Base-by-base conservation (phyloP, 2,113 vertebrate species). In the Poeciliopsis prolifica region DNA sequence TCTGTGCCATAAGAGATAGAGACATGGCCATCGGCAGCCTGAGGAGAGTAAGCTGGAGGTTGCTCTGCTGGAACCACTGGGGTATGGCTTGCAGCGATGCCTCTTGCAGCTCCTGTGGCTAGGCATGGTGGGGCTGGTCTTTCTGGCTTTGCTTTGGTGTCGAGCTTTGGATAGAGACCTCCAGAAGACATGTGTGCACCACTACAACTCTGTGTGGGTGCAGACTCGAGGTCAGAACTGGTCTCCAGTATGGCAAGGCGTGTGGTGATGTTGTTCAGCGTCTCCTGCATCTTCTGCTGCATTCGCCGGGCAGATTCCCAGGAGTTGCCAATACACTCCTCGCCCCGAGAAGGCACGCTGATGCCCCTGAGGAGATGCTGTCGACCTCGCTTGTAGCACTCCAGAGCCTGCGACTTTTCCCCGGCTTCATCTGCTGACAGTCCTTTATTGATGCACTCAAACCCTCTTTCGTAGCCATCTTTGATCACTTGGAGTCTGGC, bases 251-350 rank as follows among this genome's bases (percentile, higher is more conserved):
- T 90, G 33, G 93, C 75, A 0, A 99, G 87, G 28, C 98, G 94
- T 26, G 96, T 84, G 0, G 83, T 95, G 68, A 99, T 98, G 0
- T 98, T 99, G 83, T 92, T 94, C 8, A 99, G 88, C 0, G 97
- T 98, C 83, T 98, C 97, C 79, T 90, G 94, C 98, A 99, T 99
- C 88, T 99, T 98, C 80, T 92, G 89, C 6, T 99, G 97, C 97
- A 98, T 98, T 91, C 97, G 94, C 63, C 95, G 93, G 33, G 96
- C 97, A 5, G 95, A 94, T 2, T 97, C 95, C 97, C 97, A 98
- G 48, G 90, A 91, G 61, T 93, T 70, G 2, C 97, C 96, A 0
- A 73, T 75, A 26, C 95, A 95, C 0, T 94, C 91, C 1, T 93
- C 90, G 0, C 95, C 95, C 2, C 78, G 70, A 0, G 94, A 93